Conservation (phyloP, 2,113 vertebrate species). For the Ictalurus furcatus region DNA sequence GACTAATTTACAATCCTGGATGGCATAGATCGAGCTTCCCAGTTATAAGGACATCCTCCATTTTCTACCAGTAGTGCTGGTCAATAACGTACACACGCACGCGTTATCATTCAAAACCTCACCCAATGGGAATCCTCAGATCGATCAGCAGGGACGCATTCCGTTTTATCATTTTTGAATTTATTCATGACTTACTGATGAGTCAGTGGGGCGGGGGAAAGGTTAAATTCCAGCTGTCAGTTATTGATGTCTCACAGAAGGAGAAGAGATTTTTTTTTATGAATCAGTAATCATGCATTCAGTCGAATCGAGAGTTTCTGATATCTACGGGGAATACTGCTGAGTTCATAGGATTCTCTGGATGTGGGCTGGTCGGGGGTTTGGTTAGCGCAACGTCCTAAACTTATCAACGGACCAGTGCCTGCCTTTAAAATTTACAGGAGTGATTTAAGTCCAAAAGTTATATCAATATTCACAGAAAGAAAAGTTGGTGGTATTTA, state of each 20-base stretch:
- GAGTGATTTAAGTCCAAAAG: background rate
- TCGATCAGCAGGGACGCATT: background rate
- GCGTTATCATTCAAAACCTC: background rate
- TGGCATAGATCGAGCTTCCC: background rate
- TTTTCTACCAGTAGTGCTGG: background rate
- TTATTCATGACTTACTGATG: background rate
- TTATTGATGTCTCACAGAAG: conserved; percentile 2
- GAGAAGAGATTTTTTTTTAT: background rate
- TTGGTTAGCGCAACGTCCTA: background rate
- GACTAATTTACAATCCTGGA: background rate
- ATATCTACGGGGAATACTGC: background rate
- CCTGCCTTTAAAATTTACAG: background rate
- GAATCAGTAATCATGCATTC: background rate
- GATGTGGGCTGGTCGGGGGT: background rate
- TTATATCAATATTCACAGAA: background rate
- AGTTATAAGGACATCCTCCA: background rate
- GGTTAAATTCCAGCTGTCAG: background rate
- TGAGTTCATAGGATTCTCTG: background rate
- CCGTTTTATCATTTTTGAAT: background rate
- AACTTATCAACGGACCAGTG: background rate
- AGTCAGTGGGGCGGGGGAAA: background rate
- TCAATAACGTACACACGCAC: background rate
- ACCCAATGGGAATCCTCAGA: background rate
- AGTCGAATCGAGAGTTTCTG: background rate
- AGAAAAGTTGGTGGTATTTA: background rate